Base-by-base conservation (phyloP, 2,113 vertebrate species). In the Campylomormyrus tamandua region DNA sequence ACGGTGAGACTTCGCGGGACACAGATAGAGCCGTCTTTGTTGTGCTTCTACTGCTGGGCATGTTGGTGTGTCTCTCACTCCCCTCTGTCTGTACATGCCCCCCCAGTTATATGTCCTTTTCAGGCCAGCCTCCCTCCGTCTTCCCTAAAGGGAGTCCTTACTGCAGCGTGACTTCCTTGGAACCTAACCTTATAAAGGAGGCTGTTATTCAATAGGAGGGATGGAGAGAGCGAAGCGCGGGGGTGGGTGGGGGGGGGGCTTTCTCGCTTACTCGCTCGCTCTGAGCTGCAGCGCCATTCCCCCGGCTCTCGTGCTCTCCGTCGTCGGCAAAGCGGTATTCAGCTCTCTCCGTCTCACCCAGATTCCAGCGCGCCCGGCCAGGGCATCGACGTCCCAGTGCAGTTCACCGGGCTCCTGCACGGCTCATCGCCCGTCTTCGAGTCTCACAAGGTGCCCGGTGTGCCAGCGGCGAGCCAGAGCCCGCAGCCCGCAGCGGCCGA, bases 401-500 rank as follows among this genome's bases (percentile, higher is more conserved):
- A 98, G 95, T 99, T 99, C 92, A 99, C 98, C 0, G 98, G 98
- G 83, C 96, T 99, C 91, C 95, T 99, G 62, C 98, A 99, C 92
- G 98, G 98, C 92, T 99, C 98, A 52, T 99, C 98, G 90, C 98
- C 98, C 0, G 98, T 99, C 90, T 97, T 97, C 3, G 98, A 99
- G 93, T 95, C 96, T 93, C 95, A 94, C 95, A 89, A 94, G 93
- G 90, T 95, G 56, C 93, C 97, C 88, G 94, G 95, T 31, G 1
- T 93, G 0, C 90, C 93, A 24, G 89, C 90, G 83, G 27, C 83
- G 35, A 80, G 42, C 93, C 93, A 39, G 83, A 86, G 39, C 91
- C 91, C 83, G 84, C 90, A 13, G 88, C 77, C 77, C 11, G n/a
- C 66, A 11, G 53, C 46, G 2, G 77, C 89, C 27, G 49, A 31